phyloP scores from a whole-genome alignment of 2,113 vertebrate genomes.

The Sterrhoptilus dennistouni region DNA sequence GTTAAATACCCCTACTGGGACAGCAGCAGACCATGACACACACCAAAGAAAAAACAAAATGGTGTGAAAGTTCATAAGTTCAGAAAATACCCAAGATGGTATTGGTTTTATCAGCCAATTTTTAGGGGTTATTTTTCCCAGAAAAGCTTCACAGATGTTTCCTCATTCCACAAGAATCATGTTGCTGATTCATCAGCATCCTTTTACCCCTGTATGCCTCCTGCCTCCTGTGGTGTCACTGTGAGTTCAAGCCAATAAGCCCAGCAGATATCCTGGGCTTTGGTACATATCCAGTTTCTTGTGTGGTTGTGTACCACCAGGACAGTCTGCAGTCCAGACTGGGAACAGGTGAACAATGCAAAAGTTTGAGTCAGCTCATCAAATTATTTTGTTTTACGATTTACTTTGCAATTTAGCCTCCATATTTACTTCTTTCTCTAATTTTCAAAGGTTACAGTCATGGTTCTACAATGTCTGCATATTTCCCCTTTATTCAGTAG shows the following conservation, averaged over 20 bases:
- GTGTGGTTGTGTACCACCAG: neutral
- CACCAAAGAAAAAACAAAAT: neutral
- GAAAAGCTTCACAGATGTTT: neutral
- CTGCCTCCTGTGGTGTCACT: neutral
- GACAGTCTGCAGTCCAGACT: neutral
- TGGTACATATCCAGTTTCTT: neutral
- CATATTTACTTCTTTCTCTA: neutral
- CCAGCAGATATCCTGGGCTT: neutral
- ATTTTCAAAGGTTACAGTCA: neutral
- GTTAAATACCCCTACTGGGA: neutral
- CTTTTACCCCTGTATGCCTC: neutral
- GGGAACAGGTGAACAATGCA: neutral
- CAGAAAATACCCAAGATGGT: neutral
- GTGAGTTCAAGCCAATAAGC: neutral
- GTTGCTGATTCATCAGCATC: neutral
- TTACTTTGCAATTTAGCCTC: neutral
- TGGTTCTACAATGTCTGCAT: neutral
- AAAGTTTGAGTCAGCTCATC: neutral
- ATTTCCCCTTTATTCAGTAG: neutral
- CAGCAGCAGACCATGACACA: neutral
- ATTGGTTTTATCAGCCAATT: neutral
- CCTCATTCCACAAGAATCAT: neutral
- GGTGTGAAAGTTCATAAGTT: neutral
- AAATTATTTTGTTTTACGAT: rapidly evolving
- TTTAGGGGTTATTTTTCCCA: neutral